These are phyloP conservation scores for Euphydryas editha DNA, from an alignment of 2,888 invertebrate genomes.

Conservation along the genomic window DNA sequence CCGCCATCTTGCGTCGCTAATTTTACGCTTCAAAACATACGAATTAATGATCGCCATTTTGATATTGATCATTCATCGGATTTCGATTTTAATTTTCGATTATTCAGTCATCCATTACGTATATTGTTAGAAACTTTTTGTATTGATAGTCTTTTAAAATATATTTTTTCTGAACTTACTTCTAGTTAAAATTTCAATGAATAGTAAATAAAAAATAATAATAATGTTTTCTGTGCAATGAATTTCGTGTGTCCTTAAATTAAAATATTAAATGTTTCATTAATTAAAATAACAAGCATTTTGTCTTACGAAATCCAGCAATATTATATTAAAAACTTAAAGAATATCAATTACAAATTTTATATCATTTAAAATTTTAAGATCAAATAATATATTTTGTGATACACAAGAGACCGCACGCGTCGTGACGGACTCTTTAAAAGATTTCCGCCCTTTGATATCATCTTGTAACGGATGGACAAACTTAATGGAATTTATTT, in stretches of 20 bases:
- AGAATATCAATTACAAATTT: neutral
- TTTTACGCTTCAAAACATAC: conserved; percentile 56
- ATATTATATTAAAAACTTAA: too few species aligned
- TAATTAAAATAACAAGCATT: too few species aligned
- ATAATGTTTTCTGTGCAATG: too few species aligned
- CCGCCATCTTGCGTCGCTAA: conserved; percentile 47
- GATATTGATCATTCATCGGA: conserved; percentile 43
- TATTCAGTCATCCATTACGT: neutral
- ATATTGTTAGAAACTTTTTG: neutral
- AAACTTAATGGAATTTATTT: neutral
- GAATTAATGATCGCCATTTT: conserved; percentile 52
- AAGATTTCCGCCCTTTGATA: conserved; percentile 14
- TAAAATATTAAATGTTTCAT: too few species aligned
- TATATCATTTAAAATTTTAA: neutral
- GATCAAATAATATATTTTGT: conserved; percentile 1
- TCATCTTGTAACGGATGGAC: conserved; percentile 12
- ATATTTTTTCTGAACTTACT: too few species aligned
- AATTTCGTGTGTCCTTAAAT: too few species aligned
- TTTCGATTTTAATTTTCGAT: conserved; percentile 26
- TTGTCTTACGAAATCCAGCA: too few species aligned
- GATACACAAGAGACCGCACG: conserved; percentile 5
- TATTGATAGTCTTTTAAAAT: neutral
- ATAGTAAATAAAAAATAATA: too few species aligned
- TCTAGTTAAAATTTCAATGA: too few species aligned
- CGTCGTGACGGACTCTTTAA: neutral